Percentiles rank a stretch among this genome's conserved stretches.
Conservation (phyloP, 2,113 vertebrate genomes). For the Semicossyphus pulcher region DNA sequence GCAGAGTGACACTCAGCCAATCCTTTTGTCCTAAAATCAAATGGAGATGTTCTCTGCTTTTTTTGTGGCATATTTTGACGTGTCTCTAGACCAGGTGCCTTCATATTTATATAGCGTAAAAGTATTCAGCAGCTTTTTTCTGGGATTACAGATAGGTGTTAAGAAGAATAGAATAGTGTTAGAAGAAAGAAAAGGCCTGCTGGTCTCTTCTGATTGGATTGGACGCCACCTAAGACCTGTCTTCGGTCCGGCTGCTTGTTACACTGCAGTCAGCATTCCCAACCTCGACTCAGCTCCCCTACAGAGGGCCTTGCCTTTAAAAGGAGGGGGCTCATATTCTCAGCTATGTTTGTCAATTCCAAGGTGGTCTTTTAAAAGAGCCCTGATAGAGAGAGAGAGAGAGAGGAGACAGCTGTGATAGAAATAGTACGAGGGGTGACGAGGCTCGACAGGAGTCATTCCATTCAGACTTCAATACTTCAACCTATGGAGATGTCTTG, state of each 20-base stretch:
- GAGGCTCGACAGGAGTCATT: slow-evolving; percentile 39
- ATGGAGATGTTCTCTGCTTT: slow-evolving; percentile 1
- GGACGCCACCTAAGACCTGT: slow-evolving; percentile 5
- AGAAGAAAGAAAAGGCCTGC: slow-evolving; percentile 20
- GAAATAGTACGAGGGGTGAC: slow-evolving; percentile 66
- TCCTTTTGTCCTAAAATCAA: background rate
- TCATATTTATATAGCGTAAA: background rate
- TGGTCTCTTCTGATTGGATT: background rate
- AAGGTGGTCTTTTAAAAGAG: slow-evolving; percentile 79
- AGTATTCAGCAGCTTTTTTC: background rate
- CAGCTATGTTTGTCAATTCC: slow-evolving; percentile 83
- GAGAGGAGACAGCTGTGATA: slow-evolving; percentile 70
- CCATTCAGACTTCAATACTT: slow-evolving; percentile 58
- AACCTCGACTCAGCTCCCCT: slow-evolving; percentile 55
- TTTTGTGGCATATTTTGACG: no score
- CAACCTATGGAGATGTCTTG: slow-evolving; percentile 58
- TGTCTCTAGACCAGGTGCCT: background rate
- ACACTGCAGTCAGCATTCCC: slow-evolving; percentile 81
- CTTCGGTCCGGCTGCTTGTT: slow-evolving; percentile 54
- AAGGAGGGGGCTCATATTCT: slow-evolving; percentile 83
- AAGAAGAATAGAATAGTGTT: background rate
- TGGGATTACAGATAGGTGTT: background rate
- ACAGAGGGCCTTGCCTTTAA: slow-evolving; percentile 80
- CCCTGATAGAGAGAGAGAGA: slow-evolving; percentile 23
- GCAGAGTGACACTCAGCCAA: background rate